A percentile compares a stretch with the other conserved stretches of the same genome.
Conservation (phyloP, 2,113 vertebrate genomes). For the Barnardius zonarius region DNA sequence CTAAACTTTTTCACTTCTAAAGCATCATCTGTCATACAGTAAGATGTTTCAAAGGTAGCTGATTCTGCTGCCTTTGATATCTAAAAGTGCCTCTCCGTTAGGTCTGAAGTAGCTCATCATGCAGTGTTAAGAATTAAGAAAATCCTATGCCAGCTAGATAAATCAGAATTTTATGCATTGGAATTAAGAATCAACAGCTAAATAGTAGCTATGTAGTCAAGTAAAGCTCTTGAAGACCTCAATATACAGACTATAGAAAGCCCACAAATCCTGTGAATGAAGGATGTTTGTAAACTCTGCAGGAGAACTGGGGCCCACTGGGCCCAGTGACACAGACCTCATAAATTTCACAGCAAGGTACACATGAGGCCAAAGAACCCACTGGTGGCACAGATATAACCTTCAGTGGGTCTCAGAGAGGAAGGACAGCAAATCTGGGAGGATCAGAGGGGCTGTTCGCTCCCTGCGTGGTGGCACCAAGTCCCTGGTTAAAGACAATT, state of each 20-base stretch:
- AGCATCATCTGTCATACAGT: background rate
- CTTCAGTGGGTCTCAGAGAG: background rate
- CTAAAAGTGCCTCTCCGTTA: background rate
- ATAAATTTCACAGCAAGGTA: background rate
- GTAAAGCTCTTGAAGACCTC: background rate
- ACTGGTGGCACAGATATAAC: background rate
- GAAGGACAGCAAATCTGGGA: background rate
- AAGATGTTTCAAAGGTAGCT: background rate
- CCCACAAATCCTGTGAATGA: background rate
- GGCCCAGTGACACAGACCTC: background rate
- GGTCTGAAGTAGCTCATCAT: background rate
- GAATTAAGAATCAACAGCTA: background rate
- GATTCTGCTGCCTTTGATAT: background rate
- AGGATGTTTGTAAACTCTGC: background rate
- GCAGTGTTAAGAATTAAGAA: background rate
- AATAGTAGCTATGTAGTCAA: background rate
- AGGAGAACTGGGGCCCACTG: background rate
- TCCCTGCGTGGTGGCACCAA: accelerated
- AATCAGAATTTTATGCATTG: background rate
- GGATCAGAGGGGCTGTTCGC: background rate
- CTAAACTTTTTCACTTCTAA: background rate
- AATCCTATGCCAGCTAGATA: background rate
- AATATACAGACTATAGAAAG: background rate
- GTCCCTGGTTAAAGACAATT: background rate
- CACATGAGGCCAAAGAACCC: background rate